phyloP scores from a whole-genome alignment of 2,797 vertebrate species.

The Molossus alvarezi region DNA sequence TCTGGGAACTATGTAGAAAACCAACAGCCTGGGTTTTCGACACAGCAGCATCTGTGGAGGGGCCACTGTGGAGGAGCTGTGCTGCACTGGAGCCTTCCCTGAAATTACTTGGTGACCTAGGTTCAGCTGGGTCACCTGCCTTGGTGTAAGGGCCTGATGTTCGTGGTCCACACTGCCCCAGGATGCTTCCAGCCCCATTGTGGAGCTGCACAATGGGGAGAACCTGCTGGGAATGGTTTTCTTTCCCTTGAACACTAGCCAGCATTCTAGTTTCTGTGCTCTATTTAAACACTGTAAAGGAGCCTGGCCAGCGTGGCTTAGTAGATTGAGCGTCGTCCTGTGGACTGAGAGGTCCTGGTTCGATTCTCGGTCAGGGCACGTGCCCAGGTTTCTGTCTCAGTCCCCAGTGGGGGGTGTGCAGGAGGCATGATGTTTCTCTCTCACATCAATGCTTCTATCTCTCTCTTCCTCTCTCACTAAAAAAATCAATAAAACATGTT shows the following conservation, averaged over 20 bases:
- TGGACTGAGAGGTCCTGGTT: too few relatives aligned
- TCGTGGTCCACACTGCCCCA: not conserved
- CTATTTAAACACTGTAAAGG: not conserved
- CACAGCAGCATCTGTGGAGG: not conserved
- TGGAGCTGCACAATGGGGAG: not conserved
- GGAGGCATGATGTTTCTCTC: too few relatives aligned
- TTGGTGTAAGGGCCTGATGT: not conserved
- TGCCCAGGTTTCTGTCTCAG: too few relatives aligned
- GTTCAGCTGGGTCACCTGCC: not conserved
- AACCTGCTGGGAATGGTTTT: not conserved
- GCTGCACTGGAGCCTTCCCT: not conserved
- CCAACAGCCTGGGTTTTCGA: not conserved
- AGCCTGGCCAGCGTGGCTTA: too few relatives aligned
- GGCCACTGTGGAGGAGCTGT: not conserved
- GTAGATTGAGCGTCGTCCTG: too few relatives aligned
- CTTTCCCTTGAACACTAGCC: not conserved
- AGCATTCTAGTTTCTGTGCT: not conserved
- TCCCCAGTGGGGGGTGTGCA: too few relatives aligned
- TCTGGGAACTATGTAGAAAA: not conserved
- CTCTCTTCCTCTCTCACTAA: too few relatives aligned
- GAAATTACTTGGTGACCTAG: not conserved
- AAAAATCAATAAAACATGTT: too few relatives aligned
- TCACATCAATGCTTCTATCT: too few relatives aligned
- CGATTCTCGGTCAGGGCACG: too few relatives aligned
- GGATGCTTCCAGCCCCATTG: not conserved